phyloP scores from a whole-genome alignment of 1,140 invertebrate genomes.

The Pachypeltis micranthus region DNA sequence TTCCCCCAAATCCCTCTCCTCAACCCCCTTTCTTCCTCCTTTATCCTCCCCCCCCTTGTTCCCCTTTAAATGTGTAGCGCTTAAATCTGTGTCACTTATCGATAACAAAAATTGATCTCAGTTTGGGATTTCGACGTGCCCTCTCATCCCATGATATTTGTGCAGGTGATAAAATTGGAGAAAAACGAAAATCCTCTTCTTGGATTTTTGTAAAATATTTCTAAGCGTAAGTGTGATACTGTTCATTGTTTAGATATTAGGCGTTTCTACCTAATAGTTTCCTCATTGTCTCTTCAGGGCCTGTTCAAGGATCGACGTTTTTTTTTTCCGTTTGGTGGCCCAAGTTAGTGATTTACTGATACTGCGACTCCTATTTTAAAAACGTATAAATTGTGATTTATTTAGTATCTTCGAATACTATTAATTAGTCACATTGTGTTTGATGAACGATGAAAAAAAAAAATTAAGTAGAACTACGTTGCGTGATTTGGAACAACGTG shows the following conservation, averaged over 20 bases:
- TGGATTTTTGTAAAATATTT: neutral
- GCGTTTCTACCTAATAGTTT: conserved; percentile 2
- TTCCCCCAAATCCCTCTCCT: no score
- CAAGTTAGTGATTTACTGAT: neutral
- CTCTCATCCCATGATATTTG: neutral
- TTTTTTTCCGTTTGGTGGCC: neutral
- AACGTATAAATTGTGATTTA: conserved; percentile 3
- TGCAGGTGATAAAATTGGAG: conserved; percentile 2
- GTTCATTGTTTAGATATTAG: conserved; percentile 7
- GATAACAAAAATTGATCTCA: neutral
- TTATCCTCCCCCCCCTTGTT: neutral
- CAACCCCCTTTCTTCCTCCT: no score
- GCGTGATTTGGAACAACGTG: neutral
- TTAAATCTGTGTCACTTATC: neutral
- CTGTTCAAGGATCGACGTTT: neutral
- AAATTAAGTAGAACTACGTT: neutral
- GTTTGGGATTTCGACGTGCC: neutral
- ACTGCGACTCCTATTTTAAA: neutral
- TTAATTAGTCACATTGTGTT: neutral
- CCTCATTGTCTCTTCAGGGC: neutral
- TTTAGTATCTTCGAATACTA: conserved; percentile 1
- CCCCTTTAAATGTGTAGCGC: neutral
- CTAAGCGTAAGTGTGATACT: conserved; percentile 7
- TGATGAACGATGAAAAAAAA: neutral
- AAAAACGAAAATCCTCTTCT: neutral